Percentiles rank a stretch among this genome's conserved stretches.
These are phyloP conservation scores for Myopa tessellatipennis DNA, from an alignment of 2,888 invertebrate genomes.

Conservation along the genomic window DNA sequence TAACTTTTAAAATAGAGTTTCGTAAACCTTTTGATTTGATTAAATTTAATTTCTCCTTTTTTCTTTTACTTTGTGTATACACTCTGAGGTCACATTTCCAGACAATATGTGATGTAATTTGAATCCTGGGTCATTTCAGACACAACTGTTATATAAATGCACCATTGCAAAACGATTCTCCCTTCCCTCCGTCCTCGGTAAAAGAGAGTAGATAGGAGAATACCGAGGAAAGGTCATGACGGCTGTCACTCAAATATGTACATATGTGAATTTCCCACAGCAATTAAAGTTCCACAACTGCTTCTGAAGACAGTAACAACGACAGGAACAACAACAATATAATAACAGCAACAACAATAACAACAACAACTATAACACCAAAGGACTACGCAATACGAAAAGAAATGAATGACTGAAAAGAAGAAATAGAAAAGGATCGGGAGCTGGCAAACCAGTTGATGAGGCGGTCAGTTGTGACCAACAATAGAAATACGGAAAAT, in stretches of 20 bases:
- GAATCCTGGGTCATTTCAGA: too few species aligned
- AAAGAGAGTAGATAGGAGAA: too few species aligned
- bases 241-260: constrained; percentile 33
- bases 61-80: too few species aligned
- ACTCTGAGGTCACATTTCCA: too few species aligned
- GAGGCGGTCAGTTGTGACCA: constrained; percentile 1
- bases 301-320: constrained; percentile 24
- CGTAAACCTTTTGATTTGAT: too few species aligned
- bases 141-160: too few species aligned
- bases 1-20: too few species aligned
- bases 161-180: too few species aligned
- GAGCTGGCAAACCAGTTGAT: not conserved
- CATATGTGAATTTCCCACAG: constrained; percentile 68
- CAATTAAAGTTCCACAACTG: constrained; percentile 65
- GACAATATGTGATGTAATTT: too few species aligned
- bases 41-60: too few species aligned
- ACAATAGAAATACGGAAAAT: not conserved
- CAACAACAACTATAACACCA: too few species aligned
- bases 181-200: too few species aligned
- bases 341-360: constrained; percentile 9
- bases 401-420: not conserved
- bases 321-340: not conserved
- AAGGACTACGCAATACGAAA: constrained; percentile 8
- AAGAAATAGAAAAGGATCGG: constrained; percentile 12
- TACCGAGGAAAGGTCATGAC: constrained; percentile 1